Evolutionary conservation across 2,797 vertebrate genomes (phyloP).

Genomic region (Peromyscus attwateri): DNA sequence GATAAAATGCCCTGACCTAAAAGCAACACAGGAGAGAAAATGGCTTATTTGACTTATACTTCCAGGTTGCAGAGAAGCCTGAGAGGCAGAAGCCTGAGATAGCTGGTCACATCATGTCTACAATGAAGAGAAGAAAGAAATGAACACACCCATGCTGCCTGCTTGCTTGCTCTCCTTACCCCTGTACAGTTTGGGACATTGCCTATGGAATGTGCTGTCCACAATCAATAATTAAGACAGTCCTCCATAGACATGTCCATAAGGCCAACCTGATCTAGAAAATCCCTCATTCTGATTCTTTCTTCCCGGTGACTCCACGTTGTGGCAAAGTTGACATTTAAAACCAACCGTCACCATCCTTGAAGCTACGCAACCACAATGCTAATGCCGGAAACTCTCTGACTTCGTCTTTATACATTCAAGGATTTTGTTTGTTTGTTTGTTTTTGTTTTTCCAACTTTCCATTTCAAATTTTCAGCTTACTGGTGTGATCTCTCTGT

Average conservation of each 20-base stretch:
- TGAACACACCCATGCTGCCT: not conserved
- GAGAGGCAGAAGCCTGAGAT: not conserved
- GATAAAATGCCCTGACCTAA: not conserved
- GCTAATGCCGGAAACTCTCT: too few species aligned
- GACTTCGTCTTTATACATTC: not conserved
- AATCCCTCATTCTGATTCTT: not conserved
- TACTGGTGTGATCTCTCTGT: fast-evolving
- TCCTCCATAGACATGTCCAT: not conserved
- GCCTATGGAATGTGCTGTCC: not conserved
- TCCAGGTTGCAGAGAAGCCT: not conserved
- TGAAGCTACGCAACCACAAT: fast-evolving
- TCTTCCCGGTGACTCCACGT: not conserved
- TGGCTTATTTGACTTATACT: not conserved
- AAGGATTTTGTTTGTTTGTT: too few species aligned
- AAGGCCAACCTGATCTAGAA: not conserved
- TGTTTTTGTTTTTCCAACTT: not conserved
- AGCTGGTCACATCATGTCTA: not conserved
- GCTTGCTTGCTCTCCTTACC: not conserved
- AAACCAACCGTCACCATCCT: not conserved
- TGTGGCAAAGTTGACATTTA: not conserved
- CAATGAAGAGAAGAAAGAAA: not conserved
- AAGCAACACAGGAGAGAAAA: not conserved
- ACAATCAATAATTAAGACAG: not conserved
- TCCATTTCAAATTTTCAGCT: not conserved
- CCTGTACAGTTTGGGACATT: not conserved